Base-by-base conservation (phyloP, 2,797 vertebrate species). In the Okamejei kenojei region DNA sequence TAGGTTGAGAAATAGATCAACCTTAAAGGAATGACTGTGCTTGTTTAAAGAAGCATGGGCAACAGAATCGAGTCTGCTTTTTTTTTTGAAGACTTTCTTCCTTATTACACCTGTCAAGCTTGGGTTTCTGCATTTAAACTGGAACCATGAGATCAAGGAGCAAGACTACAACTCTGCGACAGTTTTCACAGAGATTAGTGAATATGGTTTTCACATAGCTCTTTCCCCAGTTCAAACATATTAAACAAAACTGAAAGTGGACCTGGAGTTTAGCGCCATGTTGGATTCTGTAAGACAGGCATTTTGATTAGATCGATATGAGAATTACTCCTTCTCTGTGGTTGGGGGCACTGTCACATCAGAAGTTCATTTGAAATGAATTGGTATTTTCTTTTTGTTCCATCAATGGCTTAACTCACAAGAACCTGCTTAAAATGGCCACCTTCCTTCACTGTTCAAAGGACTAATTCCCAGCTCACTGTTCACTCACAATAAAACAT, bases 401-500 rank as follows among this genome's bases (percentile, higher is more conserved):
- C 65, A 91, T 73, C 90, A 91, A 73, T 91, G 90, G 90, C 35
- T 73, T 92, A 7, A 74, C 90, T 76, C 90, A 58, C 73, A 45
- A 74, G 90, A 74, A 92, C 38, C 90, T 92, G 90, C 23, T 74
- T 91, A 76, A 92, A 92, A 45, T 92, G 90, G 54, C 90, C 71
- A 92, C 90, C 90, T 92, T 23, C 90, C 45, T 54, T 92, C 90
- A 74, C 71, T 26, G 71, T 23, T n/a, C 71, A 92, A 92, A 92
- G 71, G 9, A 26, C 38, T 29, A 35, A 92, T 92, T 92, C 90
- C 90, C 71, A 76, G 90, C 45, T 35, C 71, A 92, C 90, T 58
- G 71, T 92, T 92, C 76, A 71, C 90, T 92, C 15, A 71, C 90
- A 74, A 92, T 74, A 92, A 92, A 76, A 76, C 90, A 76, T 92